Percentiles rank a stretch among this genome's conserved stretches.
Evolutionary conservation across 1,140 invertebrate species (phyloP).

Genomic region (Papilio polytes): DNA sequence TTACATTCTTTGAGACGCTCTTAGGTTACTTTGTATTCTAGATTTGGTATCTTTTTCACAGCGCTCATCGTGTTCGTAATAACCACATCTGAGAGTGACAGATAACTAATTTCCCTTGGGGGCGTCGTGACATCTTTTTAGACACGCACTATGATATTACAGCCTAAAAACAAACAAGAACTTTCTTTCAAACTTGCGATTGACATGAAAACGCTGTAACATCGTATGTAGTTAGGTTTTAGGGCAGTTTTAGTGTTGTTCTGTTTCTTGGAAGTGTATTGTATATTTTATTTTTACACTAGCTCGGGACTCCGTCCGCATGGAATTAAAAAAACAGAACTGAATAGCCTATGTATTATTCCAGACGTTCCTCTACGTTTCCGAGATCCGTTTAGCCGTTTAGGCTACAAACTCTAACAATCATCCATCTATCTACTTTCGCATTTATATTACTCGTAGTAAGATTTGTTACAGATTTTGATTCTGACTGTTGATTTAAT

Average conservation of each 20-base stretch:
- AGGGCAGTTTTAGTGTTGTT: neutral
- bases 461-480: no score
- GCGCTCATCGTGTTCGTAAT: conserved; percentile 6
- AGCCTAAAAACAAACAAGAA: conserved; percentile 10
- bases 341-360: no score
- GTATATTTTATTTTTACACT: no score
- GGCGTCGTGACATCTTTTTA: conserved; percentile 15
- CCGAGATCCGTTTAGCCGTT: no score
- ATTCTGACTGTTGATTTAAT: no score
- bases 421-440: no score
- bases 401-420: no score
- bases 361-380: no score
- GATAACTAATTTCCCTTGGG: conserved; percentile 31
- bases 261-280: no score
- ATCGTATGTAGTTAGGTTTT: neutral
- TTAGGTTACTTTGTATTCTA: conserved; percentile 24
- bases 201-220: neutral
- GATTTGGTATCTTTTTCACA: neutral
- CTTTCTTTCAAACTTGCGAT: neutral
- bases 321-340: no score
- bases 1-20: neutral
- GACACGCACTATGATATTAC: conserved; percentile 25
- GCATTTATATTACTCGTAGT: no score
- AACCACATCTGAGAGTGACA: conserved; percentile 25
- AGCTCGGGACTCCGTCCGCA: no score